Base-by-base conservation (phyloP, 2,888 invertebrate species). In the Nomada ruficornis region DNA sequence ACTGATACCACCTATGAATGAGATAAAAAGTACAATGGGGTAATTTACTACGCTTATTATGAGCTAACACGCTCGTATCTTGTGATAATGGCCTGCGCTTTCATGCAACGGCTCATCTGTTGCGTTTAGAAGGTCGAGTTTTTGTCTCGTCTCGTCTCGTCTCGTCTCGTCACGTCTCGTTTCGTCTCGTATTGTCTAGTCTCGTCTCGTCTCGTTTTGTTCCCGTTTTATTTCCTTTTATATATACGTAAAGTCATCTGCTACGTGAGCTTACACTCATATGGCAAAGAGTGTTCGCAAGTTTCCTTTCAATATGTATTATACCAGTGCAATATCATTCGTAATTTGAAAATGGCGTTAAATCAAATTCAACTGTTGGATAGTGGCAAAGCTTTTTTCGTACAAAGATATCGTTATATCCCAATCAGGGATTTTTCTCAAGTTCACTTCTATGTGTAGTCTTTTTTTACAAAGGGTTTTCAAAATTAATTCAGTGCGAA, bases 61-160 rank as follows among this genome's bases (percentile, higher is more conserved):
- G 80, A 71, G 79, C 82, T 60, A 70, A 55, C n/a, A 29, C 11
- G 80, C 84, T 83, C 82, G 70, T 75, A 75, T 60, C 65, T 82
- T 84, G 79, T 84, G 83, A 84, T 79, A 77, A 70, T 75, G 67
- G 78, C 57, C 62, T 26, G 71, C 71, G 71, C 79, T 72, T 78
- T 68, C 10, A 15, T 47, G 73, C 78, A 23, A 65, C 52, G 72
- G 79, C 79, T 76, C 68, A 55, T 57, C 57, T 70, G 68, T 82
- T 79, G 69, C 75, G 79, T 76, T 70, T 73, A 62, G 44, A 71
- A 60, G 50, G 42, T 74, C 62, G 68, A 77, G 64, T 77, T 71
- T 70, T 72, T 67, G 80, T 68, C 67, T 69, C 36, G 79, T 77
- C 11, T 70, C 63, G 80, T 72, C 67, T 65, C 36, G 79, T 71